phyloP scores from a whole-genome alignment of 2,113 vertebrate species.

The Pandion haliaetus region DNA sequence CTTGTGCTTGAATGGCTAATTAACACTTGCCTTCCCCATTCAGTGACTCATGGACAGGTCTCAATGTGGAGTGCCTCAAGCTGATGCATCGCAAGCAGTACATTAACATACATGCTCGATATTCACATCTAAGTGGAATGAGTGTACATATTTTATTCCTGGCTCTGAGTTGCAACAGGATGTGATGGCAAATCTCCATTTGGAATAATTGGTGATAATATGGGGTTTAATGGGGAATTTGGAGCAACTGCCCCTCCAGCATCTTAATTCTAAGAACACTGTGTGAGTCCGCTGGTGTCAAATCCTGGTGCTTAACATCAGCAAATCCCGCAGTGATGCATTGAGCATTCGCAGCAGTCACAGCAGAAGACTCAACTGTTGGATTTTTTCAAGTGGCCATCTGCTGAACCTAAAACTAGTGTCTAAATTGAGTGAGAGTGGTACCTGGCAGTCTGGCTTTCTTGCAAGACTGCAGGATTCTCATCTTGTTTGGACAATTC shows the following conservation, averaged over 20 bases:
- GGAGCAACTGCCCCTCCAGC: not conserved
- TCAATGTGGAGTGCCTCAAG: not conserved
- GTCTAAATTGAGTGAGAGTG: not conserved
- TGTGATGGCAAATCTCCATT: not conserved
- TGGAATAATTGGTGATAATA: not conserved
- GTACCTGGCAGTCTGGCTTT: not conserved
- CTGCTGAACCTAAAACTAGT: not conserved
- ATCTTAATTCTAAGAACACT: not conserved
- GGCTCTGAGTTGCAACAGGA: not conserved
- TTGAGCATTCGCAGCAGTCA: fast-evolving
- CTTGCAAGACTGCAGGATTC: not conserved
- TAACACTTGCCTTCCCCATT: not conserved
- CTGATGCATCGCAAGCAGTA: not conserved
- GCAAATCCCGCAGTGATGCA: not conserved
- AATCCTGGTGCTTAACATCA: not conserved
- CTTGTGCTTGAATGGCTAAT: not conserved
- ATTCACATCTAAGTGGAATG: not conserved
- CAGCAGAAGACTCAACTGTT: not conserved
- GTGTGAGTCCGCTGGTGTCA: not conserved
- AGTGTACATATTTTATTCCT: not conserved
- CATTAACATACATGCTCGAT: not conserved
- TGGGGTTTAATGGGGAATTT: not conserved
- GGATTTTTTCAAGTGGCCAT: not conserved
- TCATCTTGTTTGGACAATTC: not conserved
- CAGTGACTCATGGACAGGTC: not conserved